Base-by-base conservation (phyloP, 2,888 invertebrate species). In the Sarcophaga caerulescens region DNA sequence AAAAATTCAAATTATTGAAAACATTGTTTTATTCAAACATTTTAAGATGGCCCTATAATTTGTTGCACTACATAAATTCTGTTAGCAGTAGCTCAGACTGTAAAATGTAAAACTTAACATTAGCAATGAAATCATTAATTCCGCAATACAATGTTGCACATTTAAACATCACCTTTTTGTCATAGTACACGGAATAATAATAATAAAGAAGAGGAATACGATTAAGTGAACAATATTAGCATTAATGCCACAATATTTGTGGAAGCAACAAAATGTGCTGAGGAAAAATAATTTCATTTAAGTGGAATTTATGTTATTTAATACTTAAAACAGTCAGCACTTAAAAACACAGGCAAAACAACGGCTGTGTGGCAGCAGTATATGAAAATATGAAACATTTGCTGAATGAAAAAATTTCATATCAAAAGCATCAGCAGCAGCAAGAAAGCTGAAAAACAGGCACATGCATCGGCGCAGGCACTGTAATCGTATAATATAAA, bases 291-390 rank as follows among this genome's bases (percentile, higher is more conserved):
- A 83, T 77, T 85, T 83, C 83, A 74, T 83, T 85, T 85, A 81
- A 77, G 83, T 76, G 83, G 85, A 85, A 85, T 83, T 85, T 85
- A 80, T 83, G 83, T 85, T 85, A 85, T 85, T 85, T 85, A 85
- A 85, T 86, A 86, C 83, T 68, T 73, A 63, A 86, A 66, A 86
- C 35, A 83, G 77, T 80, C 83, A 83, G 83, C 85, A 86, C 80
- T 83, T 86, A 81, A 80, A 76, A 82, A 66, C 17, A 81, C 25
- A 76, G 65, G 35, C 35, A 65, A 45, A 80, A 60, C 65, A 84
- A 19, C 68, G 78, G 45, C 65, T 35, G 35, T 35, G 35, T 6
- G 35, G 35, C 6, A 35, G 35, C 35, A 35, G 35, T 35, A 35
- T 35, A 35, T 8, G 35, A 35, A 35, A 35, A 35, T 35, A 35